Evolutionary conservation across 2,797 vertebrate species (phyloP).

Genomic region (Poecilia picta): DNA sequence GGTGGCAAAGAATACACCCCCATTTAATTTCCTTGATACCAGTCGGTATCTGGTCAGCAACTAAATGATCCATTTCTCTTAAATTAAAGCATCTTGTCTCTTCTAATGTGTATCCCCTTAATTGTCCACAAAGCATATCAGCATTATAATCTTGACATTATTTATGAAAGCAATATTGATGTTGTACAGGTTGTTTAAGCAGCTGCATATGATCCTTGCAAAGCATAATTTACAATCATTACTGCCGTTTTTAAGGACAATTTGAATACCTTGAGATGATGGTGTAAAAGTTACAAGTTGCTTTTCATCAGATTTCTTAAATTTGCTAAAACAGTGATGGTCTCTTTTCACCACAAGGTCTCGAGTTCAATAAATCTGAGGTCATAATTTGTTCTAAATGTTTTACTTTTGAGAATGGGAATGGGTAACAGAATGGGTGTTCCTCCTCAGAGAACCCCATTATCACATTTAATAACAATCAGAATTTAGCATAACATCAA

Average conservation of each 20-base stretch:
- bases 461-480: conserved; percentile 23
- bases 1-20: neutral
- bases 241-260: neutral
- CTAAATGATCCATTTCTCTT: neutral
- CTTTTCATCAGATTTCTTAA: neutral
- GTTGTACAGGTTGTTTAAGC: neutral
- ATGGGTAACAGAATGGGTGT: neutral
- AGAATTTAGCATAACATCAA: conserved; percentile 22
- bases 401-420: conserved; percentile 19
- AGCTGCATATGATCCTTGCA: neutral
- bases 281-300: neutral
- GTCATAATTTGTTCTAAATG: neutral
- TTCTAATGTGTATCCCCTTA: neutral
- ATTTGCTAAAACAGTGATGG: neutral
- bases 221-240: neutral
- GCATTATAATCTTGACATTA: neutral
- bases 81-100: neutral
- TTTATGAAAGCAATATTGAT: neutral
- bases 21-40: neutral
- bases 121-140: neutral
- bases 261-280: neutral
- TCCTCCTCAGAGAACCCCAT: neutral
- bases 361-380: neutral
- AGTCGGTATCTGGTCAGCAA: neutral
- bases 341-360: neutral